Evolutionary conservation across 2,888 invertebrate species (phyloP), one percentile per base, ranked within the genome.

Genomic region (Limnephilus marmoratus): DNA sequence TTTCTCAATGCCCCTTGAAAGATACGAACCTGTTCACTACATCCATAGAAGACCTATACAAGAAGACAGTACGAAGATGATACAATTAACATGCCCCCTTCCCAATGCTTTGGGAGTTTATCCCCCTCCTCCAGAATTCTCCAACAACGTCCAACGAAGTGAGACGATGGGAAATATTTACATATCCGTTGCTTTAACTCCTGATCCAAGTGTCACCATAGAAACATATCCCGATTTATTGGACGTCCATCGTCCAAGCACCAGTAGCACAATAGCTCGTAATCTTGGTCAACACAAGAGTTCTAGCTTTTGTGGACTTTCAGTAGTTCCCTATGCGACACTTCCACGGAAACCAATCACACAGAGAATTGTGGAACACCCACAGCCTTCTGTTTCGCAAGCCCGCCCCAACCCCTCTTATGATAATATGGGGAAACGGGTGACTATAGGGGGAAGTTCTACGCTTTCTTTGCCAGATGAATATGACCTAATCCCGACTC

Each of bases 371-470:
- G 68, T 68, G 68, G 68, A 68, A 68, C 68, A 68, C 68, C 80
- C 53, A 29, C 45, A 53, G 34, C 31, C 53, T 29, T 31, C 18
- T 15, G 31, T 81, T 12, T 85, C 89, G 15, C 68, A 24, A 9
- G 24, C 37, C 31, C 37, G 24, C n/a, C 49, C 68, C 12, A 89
- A n/a, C 93, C 97, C 97, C 91, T 97, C 98, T 93, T 98, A 98
- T 95, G 98, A 99, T 95, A 98, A 98, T 95, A 98, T 98, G 98
- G 98, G 98, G 12, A 98, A 98, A 90, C 97, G 98, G 94, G 98
- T 98, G 90, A 98, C 98, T 15, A 98, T 98, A 80, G 98, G 98
- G 93, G 98, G 98, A 88, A 98, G 98, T 95, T 98, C 98, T 13
- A 98, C 98, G 45, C 97, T 98, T 95, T 98, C 98, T 49, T 96